Evolutionary conservation across 2,797 vertebrate genomes (phyloP).

Genomic region (Dendrocincla tyrannina): DNA sequence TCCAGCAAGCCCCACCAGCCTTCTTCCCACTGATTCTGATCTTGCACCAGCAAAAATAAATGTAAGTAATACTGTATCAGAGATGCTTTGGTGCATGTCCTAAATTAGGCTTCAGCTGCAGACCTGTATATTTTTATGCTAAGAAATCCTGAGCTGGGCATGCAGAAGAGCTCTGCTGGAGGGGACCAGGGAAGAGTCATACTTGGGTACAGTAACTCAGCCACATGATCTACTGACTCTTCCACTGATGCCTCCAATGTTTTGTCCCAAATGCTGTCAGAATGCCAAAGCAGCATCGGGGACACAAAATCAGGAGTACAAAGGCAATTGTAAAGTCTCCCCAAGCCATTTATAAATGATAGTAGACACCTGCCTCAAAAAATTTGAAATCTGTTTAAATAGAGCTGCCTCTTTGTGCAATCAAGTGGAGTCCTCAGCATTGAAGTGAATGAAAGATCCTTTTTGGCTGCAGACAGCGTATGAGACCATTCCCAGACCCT

Average conservation of each 20-base stretch:
- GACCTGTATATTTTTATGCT: neutral
- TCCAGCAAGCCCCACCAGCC: neutral
- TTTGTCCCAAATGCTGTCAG: neutral
- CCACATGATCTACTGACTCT: neutral
- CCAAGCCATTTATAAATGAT: neutral
- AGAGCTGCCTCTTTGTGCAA: neutral
- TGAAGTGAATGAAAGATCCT: neutral
- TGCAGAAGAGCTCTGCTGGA: neutral
- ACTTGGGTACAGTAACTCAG: neutral
- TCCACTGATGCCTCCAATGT: neutral
- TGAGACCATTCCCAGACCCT: neutral
- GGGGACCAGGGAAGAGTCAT: neutral
- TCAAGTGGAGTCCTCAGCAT: neutral
- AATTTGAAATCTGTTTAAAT: neutral
- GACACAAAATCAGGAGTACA: neutral
- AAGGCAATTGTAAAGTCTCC: neutral
- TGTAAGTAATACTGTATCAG: neutral
- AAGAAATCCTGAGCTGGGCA: neutral
- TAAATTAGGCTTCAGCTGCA: neutral
- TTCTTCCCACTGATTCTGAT: neutral
- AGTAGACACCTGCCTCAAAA: neutral
- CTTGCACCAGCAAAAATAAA: neutral
- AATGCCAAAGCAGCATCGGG: neutral
- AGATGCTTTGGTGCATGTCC: neutral
- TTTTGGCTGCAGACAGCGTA: neutral